A percentile compares a stretch with the other conserved stretches of the same genome.
These are phyloP conservation scores for Montipora efflorescens DNA, from an alignment of 64 coral and sea anemone species.

Conservation along the genomic window DNA sequence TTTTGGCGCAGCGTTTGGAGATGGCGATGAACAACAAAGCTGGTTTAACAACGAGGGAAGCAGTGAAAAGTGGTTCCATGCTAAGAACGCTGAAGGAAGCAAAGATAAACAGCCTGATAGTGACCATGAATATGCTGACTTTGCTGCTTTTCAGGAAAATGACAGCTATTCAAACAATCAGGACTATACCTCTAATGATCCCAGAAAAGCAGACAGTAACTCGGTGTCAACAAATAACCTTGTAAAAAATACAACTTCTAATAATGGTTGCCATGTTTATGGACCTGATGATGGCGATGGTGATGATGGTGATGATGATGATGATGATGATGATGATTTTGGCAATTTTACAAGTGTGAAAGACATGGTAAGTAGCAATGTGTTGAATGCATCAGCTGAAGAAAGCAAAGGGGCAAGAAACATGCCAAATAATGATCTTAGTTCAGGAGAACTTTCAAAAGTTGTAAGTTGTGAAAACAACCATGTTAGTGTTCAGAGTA, in stretches of 20 bases:
- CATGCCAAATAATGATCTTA: neutral
- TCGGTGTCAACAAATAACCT: neutral
- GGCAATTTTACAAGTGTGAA: conserved; percentile 55
- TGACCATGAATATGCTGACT: conserved; percentile 28
- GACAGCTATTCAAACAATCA: neutral
- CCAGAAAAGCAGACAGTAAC: neutral
- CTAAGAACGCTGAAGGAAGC: neutral
- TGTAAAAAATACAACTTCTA: neutral
- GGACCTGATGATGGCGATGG: neutral
- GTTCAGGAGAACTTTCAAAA: neutral
- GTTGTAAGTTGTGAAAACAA: neutral
- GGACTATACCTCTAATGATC: neutral
- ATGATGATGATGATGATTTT: conserved; percentile 69
- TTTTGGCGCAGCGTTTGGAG: conserved; percentile 61
- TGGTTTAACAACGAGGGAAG: conserved; percentile 17
- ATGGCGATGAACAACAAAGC: neutral
- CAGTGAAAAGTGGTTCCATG: neutral
- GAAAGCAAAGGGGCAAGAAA: neutral
- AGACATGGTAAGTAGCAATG: neutral
- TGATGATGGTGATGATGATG: neutral
- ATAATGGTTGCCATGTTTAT: conserved; percentile 7
- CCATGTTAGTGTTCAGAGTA: no score
- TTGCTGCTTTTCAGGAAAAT: conserved; percentile 37
- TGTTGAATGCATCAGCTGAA: neutral
- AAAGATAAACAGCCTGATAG: neutral